Evolutionary conservation across 92 coral and sea anemone genomes (phyloP).

Genomic region (Nematostella vectensis): DNA sequence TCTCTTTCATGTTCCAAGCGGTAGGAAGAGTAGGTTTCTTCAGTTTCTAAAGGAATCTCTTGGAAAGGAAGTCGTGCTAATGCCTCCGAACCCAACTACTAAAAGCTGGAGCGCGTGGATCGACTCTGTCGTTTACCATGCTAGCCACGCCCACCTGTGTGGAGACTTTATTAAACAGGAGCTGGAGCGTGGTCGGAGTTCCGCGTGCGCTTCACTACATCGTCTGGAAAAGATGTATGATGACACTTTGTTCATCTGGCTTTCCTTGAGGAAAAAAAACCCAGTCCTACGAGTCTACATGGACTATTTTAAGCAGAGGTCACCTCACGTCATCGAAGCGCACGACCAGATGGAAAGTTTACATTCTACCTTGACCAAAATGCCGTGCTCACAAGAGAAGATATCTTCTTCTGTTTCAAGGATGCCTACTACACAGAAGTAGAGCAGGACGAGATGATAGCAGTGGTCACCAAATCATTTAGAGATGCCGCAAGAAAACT

Average conservation of each 20-base stretch:
- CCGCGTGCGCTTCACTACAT: constrained; percentile 29
- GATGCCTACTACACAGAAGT: constrained; percentile 1
- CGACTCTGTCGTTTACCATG: constrained; percentile 33
- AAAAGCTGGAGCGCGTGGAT: constrained; percentile 51
- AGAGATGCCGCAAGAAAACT: constrained; percentile 31
- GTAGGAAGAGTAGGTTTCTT: constrained; percentile 45
- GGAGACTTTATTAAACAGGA: constrained; percentile 30
- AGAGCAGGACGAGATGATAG: constrained; percentile 19
- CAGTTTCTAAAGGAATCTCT: constrained; percentile 16
- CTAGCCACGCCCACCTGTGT: constrained; percentile 15
- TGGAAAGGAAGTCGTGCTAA: constrained; percentile 2
- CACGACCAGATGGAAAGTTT: constrained; percentile 29
- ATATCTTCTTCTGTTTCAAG: constrained; percentile 26
- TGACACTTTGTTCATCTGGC: constrained; percentile 21
- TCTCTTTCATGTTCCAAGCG: constrained; percentile 42
- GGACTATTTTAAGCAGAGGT: constrained; percentile 27
- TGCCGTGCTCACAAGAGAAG: constrained; percentile 21
- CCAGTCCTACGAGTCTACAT: constrained; percentile 28
- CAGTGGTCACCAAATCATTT: constrained; percentile 16
- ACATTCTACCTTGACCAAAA: constrained; percentile 27
- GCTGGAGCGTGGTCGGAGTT: constrained; percentile 11
- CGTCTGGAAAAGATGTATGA: constrained; percentile 39
- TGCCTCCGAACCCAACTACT: constrained; percentile 57
- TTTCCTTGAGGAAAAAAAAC: constrained; percentile 40
- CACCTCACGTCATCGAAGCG: constrained; percentile 32